These are phyloP conservation scores for Melangyna quadrimaculata DNA, from an alignment of 2,888 invertebrate species.

Conservation along the genomic window DNA sequence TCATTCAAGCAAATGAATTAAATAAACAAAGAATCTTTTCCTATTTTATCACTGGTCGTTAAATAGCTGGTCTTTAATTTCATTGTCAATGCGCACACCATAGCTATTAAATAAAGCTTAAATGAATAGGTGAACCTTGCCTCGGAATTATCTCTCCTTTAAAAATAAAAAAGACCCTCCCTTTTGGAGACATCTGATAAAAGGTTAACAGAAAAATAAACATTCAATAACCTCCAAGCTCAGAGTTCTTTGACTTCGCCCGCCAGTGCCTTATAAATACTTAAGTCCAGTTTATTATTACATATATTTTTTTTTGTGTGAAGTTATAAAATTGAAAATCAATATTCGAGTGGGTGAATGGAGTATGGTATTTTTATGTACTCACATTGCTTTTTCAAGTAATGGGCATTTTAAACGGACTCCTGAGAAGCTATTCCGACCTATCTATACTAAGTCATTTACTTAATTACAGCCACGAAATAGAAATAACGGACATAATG, in stretches of 20 bases:
- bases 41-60: not conserved
- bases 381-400: not conserved
- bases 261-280: not conserved
- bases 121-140: not conserved
- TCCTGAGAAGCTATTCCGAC: not conserved
- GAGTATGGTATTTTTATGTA: not conserved
- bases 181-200: not conserved
- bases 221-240: not conserved
- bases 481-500: conserved; percentile 38
- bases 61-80: not conserved
- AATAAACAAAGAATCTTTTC: not conserved
- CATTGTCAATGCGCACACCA: not conserved
- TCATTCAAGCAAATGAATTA: not conserved
- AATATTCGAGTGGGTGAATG: not conserved
- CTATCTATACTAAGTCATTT: conserved; percentile 36
- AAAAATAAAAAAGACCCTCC: not conserved
- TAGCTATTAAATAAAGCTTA: not conserved
- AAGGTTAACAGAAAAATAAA: not conserved
- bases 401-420: conserved; percentile 1
- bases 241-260: not conserved
- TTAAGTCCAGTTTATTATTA: not conserved
- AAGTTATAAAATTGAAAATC: conserved; percentile 72
- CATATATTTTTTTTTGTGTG: not conserved
- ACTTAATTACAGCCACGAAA: conserved; percentile 62
- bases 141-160: not conserved